phyloP scores from a whole-genome alignment of 2,888 invertebrate species.

The Philereme transversata region DNA sequence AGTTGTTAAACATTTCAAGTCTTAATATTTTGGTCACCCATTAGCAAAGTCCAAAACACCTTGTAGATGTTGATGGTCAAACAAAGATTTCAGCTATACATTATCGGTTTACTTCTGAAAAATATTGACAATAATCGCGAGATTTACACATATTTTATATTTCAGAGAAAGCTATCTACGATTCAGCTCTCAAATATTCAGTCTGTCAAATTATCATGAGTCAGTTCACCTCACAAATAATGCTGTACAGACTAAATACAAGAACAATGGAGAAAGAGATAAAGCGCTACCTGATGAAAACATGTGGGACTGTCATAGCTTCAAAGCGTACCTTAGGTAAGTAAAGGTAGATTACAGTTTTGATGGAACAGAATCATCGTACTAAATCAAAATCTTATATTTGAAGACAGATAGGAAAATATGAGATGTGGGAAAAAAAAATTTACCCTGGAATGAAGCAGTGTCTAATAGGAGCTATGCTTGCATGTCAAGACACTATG shows the following conservation, averaged over 20 bases:
- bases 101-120: too few species aligned
- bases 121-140: too few species aligned
- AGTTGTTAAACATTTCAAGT: too few species aligned
- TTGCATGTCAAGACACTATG: constrained; percentile 94
- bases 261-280: constrained; percentile 87
- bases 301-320: constrained; percentile 96
- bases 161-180: constrained; percentile 94
- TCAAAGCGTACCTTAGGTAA: constrained; percentile 88
- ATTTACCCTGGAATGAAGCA: constrained; percentile 96
- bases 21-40: too few species aligned
- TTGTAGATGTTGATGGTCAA: too few species aligned
- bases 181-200: constrained; percentile 96
- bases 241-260: constrained; percentile 95
- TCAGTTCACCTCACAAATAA: constrained; percentile 97
- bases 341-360: constrained; percentile 31
- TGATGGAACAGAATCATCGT: constrained; percentile 21
- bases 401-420: constrained; percentile 88
- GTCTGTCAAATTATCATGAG: constrained; percentile 94
- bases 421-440: constrained; percentile 91
- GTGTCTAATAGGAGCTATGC: constrained; percentile 89
- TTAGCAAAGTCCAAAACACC: too few species aligned
- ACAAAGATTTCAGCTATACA: too few species aligned
- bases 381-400: constrained; percentile 38
- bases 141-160: constrained; percentile 19
- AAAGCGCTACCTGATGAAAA: constrained; percentile 93